phyloP scores from a whole-genome alignment of 1,140 invertebrate species.

The Danaus plexippus region DNA sequence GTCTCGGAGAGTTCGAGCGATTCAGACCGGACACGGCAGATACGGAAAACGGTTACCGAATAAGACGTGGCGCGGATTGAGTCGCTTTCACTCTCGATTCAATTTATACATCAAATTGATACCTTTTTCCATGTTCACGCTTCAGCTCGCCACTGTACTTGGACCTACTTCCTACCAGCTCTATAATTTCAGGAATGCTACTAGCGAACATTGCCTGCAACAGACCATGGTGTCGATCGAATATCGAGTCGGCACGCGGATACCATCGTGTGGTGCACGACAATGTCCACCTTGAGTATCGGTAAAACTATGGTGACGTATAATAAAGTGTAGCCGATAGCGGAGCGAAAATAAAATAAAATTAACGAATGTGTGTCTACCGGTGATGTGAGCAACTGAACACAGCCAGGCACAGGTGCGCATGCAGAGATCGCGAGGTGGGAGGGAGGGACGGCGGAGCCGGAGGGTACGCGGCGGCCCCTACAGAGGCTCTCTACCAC shows the following conservation, averaged over 20 bases:
- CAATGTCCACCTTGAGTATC: constrained; percentile 64
- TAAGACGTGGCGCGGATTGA: constrained; percentile 37
- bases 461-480: constrained; percentile 44
- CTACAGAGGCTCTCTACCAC: constrained; percentile 36
- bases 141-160: constrained; percentile 98
- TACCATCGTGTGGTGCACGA: constrained; percentile 70
- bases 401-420: constrained; percentile 71
- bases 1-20: constrained; percentile 56
- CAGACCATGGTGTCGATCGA: constrained; percentile 71
- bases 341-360: constrained; percentile 68
- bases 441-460: constrained; percentile 50
- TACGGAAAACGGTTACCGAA: constrained; percentile 8
- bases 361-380: constrained; percentile 65
- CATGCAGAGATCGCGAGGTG: constrained; percentile 67
- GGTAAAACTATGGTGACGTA: constrained; percentile 61
- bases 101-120: constrained; percentile 88
- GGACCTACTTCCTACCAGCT: constrained; percentile 97
- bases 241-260: constrained; percentile 49
- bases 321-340: constrained; percentile 62
- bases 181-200: constrained; percentile 99
- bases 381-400: constrained; percentile 72
- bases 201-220: constrained; percentile 97
- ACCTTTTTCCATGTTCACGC: constrained; percentile 98
- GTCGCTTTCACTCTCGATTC: constrained; percentile 57
- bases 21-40: constrained; percentile 37